phyloP scores from a whole-genome alignment of 2,797 vertebrate genomes.

The Geotrypetes seraphini region DNA sequence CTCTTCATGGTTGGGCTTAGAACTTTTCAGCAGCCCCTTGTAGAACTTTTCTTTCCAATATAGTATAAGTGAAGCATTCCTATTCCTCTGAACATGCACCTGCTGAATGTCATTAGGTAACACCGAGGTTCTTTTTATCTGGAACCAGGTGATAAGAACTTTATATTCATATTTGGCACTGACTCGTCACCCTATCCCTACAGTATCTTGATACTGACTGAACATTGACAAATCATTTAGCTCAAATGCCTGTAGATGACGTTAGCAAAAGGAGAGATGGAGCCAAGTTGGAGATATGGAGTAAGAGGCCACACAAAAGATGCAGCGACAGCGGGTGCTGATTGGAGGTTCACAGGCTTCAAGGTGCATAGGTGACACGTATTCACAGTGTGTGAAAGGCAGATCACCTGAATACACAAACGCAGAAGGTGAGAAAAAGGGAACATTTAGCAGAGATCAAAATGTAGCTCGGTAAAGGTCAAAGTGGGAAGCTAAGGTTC shows the following conservation, averaged over 20 bases:
- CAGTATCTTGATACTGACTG: slow-evolving; percentile 3
- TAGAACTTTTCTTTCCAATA: too few species aligned
- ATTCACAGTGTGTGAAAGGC: too few species aligned
- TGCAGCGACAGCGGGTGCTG: slow-evolving; percentile 1
- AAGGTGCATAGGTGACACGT: slow-evolving; percentile 2
- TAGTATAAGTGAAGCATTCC: too few species aligned
- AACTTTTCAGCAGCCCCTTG: too few species aligned
- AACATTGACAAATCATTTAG: not conserved
- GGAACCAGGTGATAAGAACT: slow-evolving; percentile 22
- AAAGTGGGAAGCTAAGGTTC: too few species aligned
- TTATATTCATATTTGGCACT: slow-evolving; percentile 35
- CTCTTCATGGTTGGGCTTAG: too few species aligned
- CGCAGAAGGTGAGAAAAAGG: too few species aligned
- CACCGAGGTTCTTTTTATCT: slow-evolving; percentile 1
- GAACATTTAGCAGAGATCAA: too few species aligned
- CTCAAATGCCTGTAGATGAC: slow-evolving; percentile 32
- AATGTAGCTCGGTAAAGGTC: too few species aligned
- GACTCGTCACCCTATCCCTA: slow-evolving; percentile 16
- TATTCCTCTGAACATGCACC: too few species aligned
- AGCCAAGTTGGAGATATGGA: slow-evolving; percentile 18
- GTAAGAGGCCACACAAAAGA: slow-evolving; percentile 8
- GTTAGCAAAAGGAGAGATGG: slow-evolving; percentile 22
- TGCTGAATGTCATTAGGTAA: too few species aligned
- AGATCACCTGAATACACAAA: too few species aligned
- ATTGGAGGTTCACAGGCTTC: not conserved